phyloP scores from a whole-genome alignment of 2,888 invertebrate species.

The Chelonus formosanus region DNA sequence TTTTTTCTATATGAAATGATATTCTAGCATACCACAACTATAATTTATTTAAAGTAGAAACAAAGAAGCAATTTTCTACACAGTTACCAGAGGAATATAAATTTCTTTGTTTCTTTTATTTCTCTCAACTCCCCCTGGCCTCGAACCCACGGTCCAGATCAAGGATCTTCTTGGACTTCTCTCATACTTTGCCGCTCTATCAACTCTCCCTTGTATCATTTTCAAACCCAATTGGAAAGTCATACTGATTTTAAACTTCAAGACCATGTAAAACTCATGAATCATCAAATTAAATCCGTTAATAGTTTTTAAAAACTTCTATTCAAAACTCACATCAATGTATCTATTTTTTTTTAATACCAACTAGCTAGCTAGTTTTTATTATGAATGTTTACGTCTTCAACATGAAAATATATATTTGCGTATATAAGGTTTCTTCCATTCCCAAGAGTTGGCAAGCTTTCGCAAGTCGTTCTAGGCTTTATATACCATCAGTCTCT shows the following conservation, averaged over 20 bases:
- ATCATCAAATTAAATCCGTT: too few species aligned
- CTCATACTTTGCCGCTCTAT: conserved; percentile 12
- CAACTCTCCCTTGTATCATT: conserved; percentile 19
- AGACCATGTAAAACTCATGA: too few species aligned
- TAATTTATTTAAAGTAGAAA: background rate
- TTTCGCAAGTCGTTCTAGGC: conserved; percentile 3
- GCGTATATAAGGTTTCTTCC: background rate
- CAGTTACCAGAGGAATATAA: background rate
- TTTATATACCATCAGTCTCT: conserved; percentile 4
- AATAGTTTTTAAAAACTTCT: too few species aligned
- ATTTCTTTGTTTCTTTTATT: conserved; percentile 11
- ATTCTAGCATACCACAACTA: too few species aligned
- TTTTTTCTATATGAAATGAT: too few species aligned
- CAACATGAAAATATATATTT: background rate
- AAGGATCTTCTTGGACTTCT: conserved; percentile 24
- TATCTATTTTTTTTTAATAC: too few species aligned
- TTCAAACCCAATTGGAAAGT: conserved; percentile 23
- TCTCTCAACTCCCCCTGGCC: conserved; percentile 5
- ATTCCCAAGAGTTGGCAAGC: conserved; percentile 10
- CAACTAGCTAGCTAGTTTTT: too few species aligned
- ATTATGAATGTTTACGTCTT: too few species aligned
- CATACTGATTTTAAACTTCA: background rate
- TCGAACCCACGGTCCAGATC: conserved; percentile 29
- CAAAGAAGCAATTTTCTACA: conserved; percentile 1
- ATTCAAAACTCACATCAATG: too few species aligned